Conservation (phyloP, 1,140 invertebrate genomes). For the Cardiocondyla obscurior region DNA sequence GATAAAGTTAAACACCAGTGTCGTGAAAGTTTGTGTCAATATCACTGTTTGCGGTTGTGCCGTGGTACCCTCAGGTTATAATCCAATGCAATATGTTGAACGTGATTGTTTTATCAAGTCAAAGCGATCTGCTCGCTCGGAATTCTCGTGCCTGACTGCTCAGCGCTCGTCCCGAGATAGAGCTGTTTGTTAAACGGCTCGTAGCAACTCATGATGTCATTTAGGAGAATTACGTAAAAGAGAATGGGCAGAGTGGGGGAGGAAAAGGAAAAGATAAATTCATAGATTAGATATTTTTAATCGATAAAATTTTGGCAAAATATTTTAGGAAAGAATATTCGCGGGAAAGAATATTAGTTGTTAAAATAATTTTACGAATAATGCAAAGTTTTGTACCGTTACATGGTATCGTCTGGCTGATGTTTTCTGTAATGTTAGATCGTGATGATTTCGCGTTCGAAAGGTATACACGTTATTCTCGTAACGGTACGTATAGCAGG, state of each 20-base stretch:
- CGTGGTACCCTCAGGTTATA: neutral
- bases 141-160: slow-evolving; percentile 9
- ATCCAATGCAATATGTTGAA: slow-evolving; percentile 27
- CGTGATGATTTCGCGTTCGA: neutral
- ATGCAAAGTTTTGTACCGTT: neutral
- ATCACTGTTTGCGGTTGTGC: neutral
- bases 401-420: no score
- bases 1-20: slow-evolving; percentile 9
- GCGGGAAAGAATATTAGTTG: no score
- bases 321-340: no score
- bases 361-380: no score
- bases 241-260: neutral
- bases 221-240: neutral
- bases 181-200: neutral
- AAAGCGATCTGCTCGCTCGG: neutral
- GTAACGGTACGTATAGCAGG: no score
- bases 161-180: neutral
- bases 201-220: neutral
- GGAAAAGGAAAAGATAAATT: neutral
- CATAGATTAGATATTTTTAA: neutral
- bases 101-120: slow-evolving; percentile 22
- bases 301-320: neutral
- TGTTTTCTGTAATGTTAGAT: neutral
- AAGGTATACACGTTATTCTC: no score
- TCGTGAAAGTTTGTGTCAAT: slow-evolving; percentile 37